phyloP scores from a whole-genome alignment of 2,888 invertebrate genomes.

The Hydraecia micacea region DNA sequence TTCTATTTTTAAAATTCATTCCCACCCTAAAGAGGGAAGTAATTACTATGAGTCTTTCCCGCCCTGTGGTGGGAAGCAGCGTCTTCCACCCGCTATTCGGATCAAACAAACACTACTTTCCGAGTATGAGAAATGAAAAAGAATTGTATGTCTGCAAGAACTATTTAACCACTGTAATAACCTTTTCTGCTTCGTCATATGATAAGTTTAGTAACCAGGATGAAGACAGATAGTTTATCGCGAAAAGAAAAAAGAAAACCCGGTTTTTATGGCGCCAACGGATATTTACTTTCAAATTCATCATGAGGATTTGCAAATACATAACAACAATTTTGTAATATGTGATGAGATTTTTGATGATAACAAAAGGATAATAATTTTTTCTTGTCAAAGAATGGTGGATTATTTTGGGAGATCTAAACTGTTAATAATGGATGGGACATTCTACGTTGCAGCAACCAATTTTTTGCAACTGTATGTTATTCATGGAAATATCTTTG shows the following conservation, averaged over 20 bases:
- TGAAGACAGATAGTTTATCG: slow-evolving; percentile 1
- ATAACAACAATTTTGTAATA: slow-evolving; percentile 9
- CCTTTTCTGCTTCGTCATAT: too few relatives aligned
- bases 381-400: neutral
- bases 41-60: too few relatives aligned
- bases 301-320: neutral
- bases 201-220: too few relatives aligned
- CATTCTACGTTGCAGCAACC: neutral
- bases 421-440: slow-evolving; percentile 11
- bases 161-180: too few relatives aligned
- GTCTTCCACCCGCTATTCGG: too few relatives aligned
- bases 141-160: too few relatives aligned
- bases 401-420: neutral
- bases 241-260: slow-evolving; percentile 15
- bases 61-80: too few relatives aligned
- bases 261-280: neutral
- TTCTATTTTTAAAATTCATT: too few relatives aligned
- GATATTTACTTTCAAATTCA: slow-evolving; percentile 12
- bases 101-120: too few relatives aligned
- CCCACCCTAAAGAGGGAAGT: too few relatives aligned
- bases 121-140: too few relatives aligned
- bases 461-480: slow-evolving; percentile 6
- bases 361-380: neutral
- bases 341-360: slow-evolving; percentile 5
- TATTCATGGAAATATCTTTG: slow-evolving; percentile 6